Evolutionary conservation across 2,888 invertebrate genomes (phyloP).

Genomic region (Pherbina coryleti): DNA sequence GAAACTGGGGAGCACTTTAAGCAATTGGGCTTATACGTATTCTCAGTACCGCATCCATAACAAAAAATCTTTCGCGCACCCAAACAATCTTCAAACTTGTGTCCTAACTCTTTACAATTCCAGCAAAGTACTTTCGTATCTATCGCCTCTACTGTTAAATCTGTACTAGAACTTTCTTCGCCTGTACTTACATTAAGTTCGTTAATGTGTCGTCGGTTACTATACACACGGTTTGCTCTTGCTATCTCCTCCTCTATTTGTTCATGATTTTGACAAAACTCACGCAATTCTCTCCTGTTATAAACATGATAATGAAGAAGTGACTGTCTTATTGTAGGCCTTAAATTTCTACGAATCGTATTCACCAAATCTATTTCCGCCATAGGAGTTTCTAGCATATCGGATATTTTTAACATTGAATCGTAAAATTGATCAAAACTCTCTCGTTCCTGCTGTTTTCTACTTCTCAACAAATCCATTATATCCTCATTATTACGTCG

Average conservation of each 20-base stretch:
- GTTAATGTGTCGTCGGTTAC: not conserved
- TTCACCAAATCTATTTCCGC: not conserved
- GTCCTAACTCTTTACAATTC: too few species aligned
- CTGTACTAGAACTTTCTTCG: not conserved
- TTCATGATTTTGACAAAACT: slow-evolving; percentile 4
- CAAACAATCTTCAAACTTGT: not conserved
- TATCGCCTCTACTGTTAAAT: not conserved
- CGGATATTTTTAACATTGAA: not conserved
- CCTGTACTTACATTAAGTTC: not conserved
- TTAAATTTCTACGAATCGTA: not conserved
- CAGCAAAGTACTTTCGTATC: not conserved
- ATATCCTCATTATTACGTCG: not conserved
- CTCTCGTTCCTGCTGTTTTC: not conserved
- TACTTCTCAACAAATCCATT: not conserved
- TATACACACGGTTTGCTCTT: not conserved
- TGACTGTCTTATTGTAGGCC: not conserved
- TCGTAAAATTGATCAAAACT: slow-evolving; percentile 5
- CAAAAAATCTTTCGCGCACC: not conserved
- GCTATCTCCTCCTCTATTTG: not conserved
- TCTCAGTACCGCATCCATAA: not conserved
- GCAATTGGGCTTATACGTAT: not conserved
- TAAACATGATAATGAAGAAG: slow-evolving; percentile 2
- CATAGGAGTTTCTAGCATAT: not conserved
- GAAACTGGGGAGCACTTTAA: not conserved
- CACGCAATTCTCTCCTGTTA: not conserved